These are phyloP conservation scores for Atopsyche davidsoni DNA, from an alignment of 1,140 invertebrate species.

Conservation along the genomic window DNA sequence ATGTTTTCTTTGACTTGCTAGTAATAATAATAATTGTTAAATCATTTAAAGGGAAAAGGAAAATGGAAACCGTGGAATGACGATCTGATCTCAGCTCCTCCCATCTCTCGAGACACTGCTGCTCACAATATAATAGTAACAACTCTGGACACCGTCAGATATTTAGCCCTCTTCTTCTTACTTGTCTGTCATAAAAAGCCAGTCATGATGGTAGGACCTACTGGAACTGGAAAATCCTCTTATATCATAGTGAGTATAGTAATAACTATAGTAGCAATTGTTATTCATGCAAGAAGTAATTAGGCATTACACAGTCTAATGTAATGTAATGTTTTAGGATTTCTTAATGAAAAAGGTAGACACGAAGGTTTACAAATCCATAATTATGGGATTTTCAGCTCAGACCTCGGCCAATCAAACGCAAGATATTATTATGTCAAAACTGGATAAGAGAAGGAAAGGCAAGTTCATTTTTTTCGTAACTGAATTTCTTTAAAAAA, in stretches of 20 bases:
- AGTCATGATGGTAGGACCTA: slow-evolving; percentile 81
- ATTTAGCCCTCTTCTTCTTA: slow-evolving; percentile 68
- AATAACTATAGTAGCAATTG: too few relatives aligned
- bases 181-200: slow-evolving; percentile 75
- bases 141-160: slow-evolving; percentile 82
- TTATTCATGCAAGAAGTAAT: too few relatives aligned
- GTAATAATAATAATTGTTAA: too few relatives aligned
- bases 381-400: slow-evolving; percentile 89
- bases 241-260: slow-evolving; percentile 60
- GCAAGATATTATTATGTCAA: slow-evolving; percentile 93
- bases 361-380: slow-evolving; percentile 71
- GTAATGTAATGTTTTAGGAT: slow-evolving; percentile 47
- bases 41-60: slow-evolving; percentile 77
- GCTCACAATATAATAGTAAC: slow-evolving; percentile 93
- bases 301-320: neutral
- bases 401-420: slow-evolving; percentile 91
- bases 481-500: too few relatives aligned
- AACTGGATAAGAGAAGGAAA: slow-evolving; percentile 88
- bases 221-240: slow-evolving; percentile 88
- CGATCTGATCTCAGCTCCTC: slow-evolving; percentile 67
- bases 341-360: slow-evolving; percentile 80
- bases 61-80: slow-evolving; percentile 90
- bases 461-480: slow-evolving; percentile 39
- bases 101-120: slow-evolving; percentile 82
- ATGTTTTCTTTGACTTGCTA: neutral